phyloP scores from a whole-genome alignment of 2,113 vertebrate genomes.

The Corythoichthys intestinalis region DNA sequence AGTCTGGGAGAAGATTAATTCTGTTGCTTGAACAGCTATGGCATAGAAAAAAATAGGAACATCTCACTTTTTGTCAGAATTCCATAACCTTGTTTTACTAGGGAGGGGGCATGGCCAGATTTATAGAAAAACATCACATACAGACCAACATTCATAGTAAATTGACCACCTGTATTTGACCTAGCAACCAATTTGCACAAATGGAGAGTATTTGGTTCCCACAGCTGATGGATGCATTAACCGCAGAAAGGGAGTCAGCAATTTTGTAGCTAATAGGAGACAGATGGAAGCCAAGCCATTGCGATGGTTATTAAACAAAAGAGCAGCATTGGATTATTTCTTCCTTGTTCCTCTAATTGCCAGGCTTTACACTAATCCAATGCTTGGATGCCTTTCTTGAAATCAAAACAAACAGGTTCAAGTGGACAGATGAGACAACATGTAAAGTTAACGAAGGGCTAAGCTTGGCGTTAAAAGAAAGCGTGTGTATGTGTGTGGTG shows the following conservation, averaged over 20 bases:
- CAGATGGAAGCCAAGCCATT: slow-evolving; percentile 61
- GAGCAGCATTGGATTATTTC: slow-evolving; percentile 46
- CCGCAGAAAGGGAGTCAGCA: slow-evolving; percentile 56
- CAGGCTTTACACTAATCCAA: slow-evolving; percentile 30
- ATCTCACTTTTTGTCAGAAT: slow-evolving; percentile 7
- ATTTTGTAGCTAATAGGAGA: slow-evolving; percentile 58
- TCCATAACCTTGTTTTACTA: slow-evolving; percentile 46
- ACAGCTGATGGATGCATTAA: slow-evolving; percentile 70
- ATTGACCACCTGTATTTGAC: slow-evolving; percentile 59
- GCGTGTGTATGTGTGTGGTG: no score
- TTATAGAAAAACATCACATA: slow-evolving; percentile 47
- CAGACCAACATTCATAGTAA: slow-evolving; percentile 45
- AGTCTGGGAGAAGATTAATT: background rate
- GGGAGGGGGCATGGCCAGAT: slow-evolving; percentile 16
- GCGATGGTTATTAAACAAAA: slow-evolving; percentile 49
- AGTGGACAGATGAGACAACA: slow-evolving; percentile 4
- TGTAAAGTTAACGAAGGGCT: slow-evolving; percentile 16
- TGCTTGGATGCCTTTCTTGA: slow-evolving; percentile 34
- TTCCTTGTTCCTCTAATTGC: slow-evolving; percentile 44
- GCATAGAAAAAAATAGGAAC: no score
- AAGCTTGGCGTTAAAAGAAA: background rate
- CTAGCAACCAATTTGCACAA: slow-evolving; percentile 55
- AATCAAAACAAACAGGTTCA: slow-evolving; percentile 44
- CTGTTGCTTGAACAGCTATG: no score
- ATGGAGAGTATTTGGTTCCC: slow-evolving; percentile 67